Conservation (phyloP, 2,797 vertebrate species). For the Setipinna tenuifilis region DNA sequence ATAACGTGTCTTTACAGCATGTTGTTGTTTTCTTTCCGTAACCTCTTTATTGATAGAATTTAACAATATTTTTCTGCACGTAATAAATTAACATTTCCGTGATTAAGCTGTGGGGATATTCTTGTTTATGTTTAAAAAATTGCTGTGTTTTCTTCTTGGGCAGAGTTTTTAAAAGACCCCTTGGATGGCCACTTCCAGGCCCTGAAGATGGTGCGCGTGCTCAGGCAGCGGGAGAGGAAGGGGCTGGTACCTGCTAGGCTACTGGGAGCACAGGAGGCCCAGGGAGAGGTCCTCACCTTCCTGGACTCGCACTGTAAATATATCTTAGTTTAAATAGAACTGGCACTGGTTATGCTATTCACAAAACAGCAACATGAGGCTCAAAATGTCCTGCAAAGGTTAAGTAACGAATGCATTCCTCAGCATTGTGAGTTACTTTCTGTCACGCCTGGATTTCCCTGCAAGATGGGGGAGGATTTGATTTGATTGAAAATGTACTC, state of each 20-base stretch:
- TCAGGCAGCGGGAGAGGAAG: conserved; percentile 78
- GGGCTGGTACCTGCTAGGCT: conserved; percentile 81
- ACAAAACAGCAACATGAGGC: neutral
- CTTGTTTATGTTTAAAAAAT: too few relatives aligned
- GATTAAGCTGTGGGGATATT: too few relatives aligned
- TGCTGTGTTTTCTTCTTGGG: too few relatives aligned
- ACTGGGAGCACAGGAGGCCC: conserved; percentile 78
- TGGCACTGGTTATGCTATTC: neutral
- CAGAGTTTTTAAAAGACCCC: conserved; percentile 77
- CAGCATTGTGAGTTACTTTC: neutral
- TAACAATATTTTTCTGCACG: neutral
- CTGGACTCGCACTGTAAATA: conserved; percentile 88
- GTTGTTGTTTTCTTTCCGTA: neutral
- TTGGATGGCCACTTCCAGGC: conserved; percentile 74
- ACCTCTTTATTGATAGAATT: neutral
- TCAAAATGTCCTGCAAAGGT: neutral
- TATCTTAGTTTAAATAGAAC: neutral
- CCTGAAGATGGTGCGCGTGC: conserved; percentile 77
- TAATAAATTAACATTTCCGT: too few relatives aligned
- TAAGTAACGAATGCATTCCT: neutral
- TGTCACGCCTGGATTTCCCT: neutral
- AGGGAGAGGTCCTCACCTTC: conserved; percentile 85
- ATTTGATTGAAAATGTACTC: neutral
- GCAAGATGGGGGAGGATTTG: neutral
- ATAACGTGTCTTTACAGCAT: too few relatives aligned